Evolutionary conservation across 1,140 invertebrate species (phyloP).

Genomic region (Apocrypta bakeri): DNA sequence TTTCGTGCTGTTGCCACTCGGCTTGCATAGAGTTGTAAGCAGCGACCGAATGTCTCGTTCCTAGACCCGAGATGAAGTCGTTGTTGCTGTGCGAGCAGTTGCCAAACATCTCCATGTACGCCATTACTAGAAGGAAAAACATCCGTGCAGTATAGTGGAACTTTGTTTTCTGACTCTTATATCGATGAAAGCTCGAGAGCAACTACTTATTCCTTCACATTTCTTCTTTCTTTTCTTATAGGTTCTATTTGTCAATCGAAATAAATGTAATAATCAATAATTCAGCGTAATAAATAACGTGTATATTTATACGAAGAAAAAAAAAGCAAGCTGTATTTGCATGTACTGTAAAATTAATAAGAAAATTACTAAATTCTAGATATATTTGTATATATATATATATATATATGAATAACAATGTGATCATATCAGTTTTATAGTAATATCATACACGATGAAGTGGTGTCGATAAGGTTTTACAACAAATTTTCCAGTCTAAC

Average conservation of each 20-base stretch:
- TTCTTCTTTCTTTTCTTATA: too few relatives aligned
- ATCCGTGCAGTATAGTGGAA: constrained; percentile 5
- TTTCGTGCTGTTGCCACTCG: constrained; percentile 80
- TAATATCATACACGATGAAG: not conserved
- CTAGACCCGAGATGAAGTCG: constrained; percentile 79
- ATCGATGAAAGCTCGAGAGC: not conserved
- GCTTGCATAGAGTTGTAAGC: constrained; percentile 83
- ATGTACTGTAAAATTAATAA: not conserved
- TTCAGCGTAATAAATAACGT: not conserved
- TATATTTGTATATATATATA: constrained; percentile 24
- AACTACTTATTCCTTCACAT: not conserved
- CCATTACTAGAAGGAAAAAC: constrained; percentile 84
- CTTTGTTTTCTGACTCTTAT: not conserved
- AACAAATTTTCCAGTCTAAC: not conserved
- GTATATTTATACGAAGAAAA: not conserved
- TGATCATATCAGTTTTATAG: not conserved
- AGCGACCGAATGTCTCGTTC: constrained; percentile 86
- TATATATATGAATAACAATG: not conserved
- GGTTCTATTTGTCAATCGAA: too few relatives aligned
- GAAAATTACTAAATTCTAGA: constrained; percentile 2
- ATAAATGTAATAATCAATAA: not conserved
- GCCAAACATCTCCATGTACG: constrained; percentile 96
- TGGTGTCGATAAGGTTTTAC: not conserved
- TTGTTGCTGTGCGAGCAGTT: constrained; percentile 87
- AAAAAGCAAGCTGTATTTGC: constrained; percentile 23